These are phyloP conservation scores for Endotricha flammealis DNA, from an alignment of 2,888 invertebrate species.

Conservation along the genomic window DNA sequence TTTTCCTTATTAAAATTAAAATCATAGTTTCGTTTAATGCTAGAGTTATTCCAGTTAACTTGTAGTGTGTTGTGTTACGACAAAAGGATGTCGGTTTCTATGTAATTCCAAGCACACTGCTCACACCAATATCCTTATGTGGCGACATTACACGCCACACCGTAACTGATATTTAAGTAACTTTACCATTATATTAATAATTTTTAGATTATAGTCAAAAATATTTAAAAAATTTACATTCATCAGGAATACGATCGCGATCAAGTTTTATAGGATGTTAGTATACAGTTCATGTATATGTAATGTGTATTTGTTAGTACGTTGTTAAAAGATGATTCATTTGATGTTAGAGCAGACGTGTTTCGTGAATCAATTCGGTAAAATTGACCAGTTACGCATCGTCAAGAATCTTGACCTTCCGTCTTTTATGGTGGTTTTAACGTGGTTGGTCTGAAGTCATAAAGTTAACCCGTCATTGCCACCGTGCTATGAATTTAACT, in stretches of 20 bases:
- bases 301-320: constrained; percentile 9
- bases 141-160: too few relatives aligned
- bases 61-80: too few relatives aligned
- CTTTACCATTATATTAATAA: too few relatives aligned
- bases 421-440: constrained; percentile 47
- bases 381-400: constrained; percentile 33
- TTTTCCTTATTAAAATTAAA: too few relatives aligned
- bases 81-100: too few relatives aligned
- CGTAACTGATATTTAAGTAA: too few relatives aligned
- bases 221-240: not conserved
- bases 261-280: not conserved
- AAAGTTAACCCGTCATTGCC: constrained; percentile 31
- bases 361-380: constrained; percentile 39
- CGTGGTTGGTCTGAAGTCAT: constrained; percentile 30
- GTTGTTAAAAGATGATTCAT: constrained; percentile 30
- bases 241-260: constrained; percentile 5
- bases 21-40: too few relatives aligned
- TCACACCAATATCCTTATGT: too few relatives aligned
- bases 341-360: constrained; percentile 22
- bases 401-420: constrained; percentile 51
- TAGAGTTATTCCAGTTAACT: too few relatives aligned
- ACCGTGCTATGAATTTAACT: constrained; percentile 34
- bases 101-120: too few relatives aligned
- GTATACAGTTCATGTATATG: constrained; percentile 1
- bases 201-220: too few relatives aligned